Evolutionary conservation across 2,888 invertebrate genomes (phyloP).

Genomic region (Plagodis dolabraria): DNA sequence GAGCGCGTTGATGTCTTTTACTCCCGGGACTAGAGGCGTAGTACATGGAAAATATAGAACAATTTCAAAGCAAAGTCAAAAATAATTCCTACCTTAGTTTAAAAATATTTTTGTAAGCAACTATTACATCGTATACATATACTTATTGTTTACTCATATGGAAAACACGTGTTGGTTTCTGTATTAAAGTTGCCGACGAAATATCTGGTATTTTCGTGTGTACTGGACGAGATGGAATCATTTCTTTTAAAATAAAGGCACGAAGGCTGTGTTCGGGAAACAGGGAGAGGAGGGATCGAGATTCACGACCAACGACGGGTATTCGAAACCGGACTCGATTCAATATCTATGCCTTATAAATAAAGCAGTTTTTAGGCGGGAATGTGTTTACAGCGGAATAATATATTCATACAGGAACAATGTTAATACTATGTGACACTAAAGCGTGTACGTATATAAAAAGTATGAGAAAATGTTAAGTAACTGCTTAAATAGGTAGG

Average conservation of each 20-base stretch:
- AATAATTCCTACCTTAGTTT: background rate
- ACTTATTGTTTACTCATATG: conserved; percentile 20
- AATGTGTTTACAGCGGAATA: conserved; percentile 18
- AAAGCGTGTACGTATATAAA: too few relatives aligned
- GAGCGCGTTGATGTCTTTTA: conserved; percentile 81
- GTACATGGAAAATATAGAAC: conserved; percentile 51
- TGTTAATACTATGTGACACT: too few relatives aligned
- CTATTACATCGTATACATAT: background rate
- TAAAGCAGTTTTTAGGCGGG: conserved; percentile 43
- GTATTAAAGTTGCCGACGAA: conserved; percentile 13
- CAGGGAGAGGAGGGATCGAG: conserved; percentile 70
- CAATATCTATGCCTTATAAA: conserved; percentile 47
- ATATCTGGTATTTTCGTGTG: conserved; percentile 26
- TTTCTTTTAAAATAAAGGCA: conserved; percentile 67
- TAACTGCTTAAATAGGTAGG: too few relatives aligned
- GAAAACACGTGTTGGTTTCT: conserved; percentile 22
- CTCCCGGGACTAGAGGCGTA: conserved; percentile 53
- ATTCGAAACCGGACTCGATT: conserved; percentile 55
- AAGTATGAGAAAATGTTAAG: too few relatives aligned
- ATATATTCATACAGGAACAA: too few relatives aligned
- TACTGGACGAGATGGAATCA: conserved; percentile 56
- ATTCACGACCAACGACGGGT: conserved; percentile 56
- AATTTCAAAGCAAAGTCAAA: conserved; percentile 4
- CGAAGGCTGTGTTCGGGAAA: conserved; percentile 50
- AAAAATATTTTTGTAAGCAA: background rate